Evolutionary conservation across 1,140 invertebrate species (phyloP).

Genomic region (Trialeurodes vaporariorum): DNA sequence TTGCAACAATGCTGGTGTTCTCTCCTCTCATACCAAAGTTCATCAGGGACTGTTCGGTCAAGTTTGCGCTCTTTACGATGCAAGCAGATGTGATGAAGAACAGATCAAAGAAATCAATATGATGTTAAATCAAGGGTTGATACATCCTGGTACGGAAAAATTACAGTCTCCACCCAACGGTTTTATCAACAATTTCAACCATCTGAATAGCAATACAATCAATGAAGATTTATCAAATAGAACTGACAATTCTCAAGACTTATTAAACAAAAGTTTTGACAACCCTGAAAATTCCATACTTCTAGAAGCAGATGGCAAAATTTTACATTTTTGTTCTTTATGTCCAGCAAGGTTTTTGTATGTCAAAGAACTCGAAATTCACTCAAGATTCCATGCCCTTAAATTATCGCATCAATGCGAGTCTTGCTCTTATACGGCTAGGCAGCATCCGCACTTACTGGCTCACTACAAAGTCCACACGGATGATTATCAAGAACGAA

Average conservation of each 20-base stretch:
- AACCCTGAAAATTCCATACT: background rate
- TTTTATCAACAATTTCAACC: background rate
- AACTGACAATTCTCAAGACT: background rate
- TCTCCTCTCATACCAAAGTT: conserved; percentile 65
- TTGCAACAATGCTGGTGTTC: conserved; percentile 57
- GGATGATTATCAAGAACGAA: conserved; percentile 66
- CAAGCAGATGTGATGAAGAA: conserved; percentile 46
- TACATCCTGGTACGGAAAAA: background rate
- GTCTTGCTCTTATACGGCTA: conserved; percentile 63
- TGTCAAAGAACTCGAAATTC: conserved; percentile 52
- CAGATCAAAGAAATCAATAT: conserved; percentile 47
- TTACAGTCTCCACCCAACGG: conserved; percentile 1
- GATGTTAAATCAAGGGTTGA: conserved; percentile 10
- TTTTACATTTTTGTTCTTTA: conserved; percentile 43
- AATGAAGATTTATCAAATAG: background rate
- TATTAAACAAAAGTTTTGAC: background rate
- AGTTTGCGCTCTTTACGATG: conserved; percentile 55
- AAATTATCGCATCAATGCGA: conserved; percentile 52
- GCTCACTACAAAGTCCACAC: conserved; percentile 67
- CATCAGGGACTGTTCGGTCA: conserved; percentile 56
- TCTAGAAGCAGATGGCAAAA: conserved; percentile 11
- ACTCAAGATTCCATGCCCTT: conserved; percentile 52
- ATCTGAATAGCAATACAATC: background rate
- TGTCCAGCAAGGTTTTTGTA: conserved; percentile 62
- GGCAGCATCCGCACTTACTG: conserved; percentile 52